Evolutionary conservation across 2,888 invertebrate genomes (phyloP), one percentile per base, ranked within the genome.

Genomic region (Horisme vitalbata): DNA sequence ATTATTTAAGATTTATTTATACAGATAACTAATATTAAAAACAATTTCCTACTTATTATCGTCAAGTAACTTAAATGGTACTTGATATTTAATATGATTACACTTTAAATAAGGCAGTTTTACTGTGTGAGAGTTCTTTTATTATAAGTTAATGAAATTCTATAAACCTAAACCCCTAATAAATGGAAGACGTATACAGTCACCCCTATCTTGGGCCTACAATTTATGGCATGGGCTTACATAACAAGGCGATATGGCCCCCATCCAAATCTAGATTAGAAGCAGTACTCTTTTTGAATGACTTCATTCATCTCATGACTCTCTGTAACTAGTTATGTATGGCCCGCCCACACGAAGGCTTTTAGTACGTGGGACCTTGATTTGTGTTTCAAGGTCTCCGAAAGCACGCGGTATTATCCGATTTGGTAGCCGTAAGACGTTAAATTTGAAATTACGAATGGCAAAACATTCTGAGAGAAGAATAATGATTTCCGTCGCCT

Each of bases 301-400:
- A 61, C 52, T 71, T 64, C 65, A 73, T 71, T 67, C 60, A 63
- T 47, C 35, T 45, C 49, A 57, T 51, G 52, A 28, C 36, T 43
- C n/a, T n/a, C 30, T 34, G 36, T 33, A 37, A 38, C 31, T 47
- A 33, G 33, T 41, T 27, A 18, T 9, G 26, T 11, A 11, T 38
- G 35, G 34, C 38, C 15, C 46, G 46, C 49, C 57, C 41, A 52
- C 48, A 23, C 34, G 23, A 43, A 49, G 47, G 37, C 45, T 39
- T n/a, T 39, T 35, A 27, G 45, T 49, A 52, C 49, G 49, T 36
- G 53, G 43, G 53, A 35, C 58, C 58, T 54, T 50, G 51, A 36
- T 23, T 44, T 12, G 14, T 18, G 23, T 5, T 44, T 28, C 55
- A 59, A 55, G 58, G 58, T 44, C 54, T 54, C 48, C 14, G 45